Conservation (phyloP, 92 coral and sea anemone species). For the Porites evermanni region DNA sequence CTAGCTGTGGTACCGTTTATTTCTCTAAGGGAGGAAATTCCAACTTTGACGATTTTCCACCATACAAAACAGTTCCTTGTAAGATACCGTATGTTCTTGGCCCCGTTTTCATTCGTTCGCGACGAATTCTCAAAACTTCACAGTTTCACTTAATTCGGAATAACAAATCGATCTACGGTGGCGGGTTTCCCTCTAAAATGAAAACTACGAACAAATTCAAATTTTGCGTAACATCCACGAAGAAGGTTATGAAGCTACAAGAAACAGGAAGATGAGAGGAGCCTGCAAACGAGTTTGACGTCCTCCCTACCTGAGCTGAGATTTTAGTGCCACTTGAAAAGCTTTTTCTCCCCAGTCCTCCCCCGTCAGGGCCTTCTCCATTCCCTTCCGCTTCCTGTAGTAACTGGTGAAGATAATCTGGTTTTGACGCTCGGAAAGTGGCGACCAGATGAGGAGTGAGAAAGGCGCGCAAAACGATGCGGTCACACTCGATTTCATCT, state of each 20-base stretch:
- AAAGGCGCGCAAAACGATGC: conserved; percentile 91
- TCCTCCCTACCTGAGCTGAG: conserved; percentile 45
- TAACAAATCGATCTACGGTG: too few species aligned
- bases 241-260: background rate
- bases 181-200: too few species aligned
- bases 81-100: too few species aligned
- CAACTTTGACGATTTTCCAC: too few species aligned
- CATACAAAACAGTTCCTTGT: too few species aligned
- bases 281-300: background rate
- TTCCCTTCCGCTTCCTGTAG: conserved; percentile 79
- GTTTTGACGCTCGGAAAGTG: conserved; percentile 89
- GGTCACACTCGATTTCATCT: conserved; percentile 93
- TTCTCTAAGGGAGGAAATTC: too few species aligned
- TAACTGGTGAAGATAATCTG: conserved; percentile 82
- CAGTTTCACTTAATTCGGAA: too few species aligned
- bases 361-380: conserved; percentile 79
- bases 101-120: too few species aligned
- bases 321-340: conserved; percentile 25
- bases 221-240: too few species aligned
- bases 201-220: too few species aligned
- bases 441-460: conserved; percentile 80
- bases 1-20: too few species aligned
- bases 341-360: conserved; percentile 48
- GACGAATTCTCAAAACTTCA: too few species aligned
- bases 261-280: background rate